Evolutionary conservation across 2,888 invertebrate genomes (phyloP).

Genomic region (Athetis lepigone): DNA sequence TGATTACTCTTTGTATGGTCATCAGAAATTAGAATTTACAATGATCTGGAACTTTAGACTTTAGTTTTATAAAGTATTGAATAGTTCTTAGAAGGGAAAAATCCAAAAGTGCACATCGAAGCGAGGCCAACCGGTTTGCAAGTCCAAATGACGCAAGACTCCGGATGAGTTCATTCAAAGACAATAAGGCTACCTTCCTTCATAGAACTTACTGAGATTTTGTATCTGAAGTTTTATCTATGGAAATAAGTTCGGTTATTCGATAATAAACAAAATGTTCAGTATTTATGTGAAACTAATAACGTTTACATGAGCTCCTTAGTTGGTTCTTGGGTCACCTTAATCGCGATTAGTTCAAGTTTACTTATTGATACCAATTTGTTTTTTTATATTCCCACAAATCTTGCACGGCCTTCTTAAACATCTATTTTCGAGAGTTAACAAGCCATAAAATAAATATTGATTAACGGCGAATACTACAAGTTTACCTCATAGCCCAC

Average conservation of each 20-base stretch:
- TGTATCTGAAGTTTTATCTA: not conserved
- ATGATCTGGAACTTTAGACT: not conserved
- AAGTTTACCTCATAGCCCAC: slow-evolving; percentile 48
- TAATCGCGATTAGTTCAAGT: slow-evolving; percentile 58
- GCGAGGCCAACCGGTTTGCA: slow-evolving; percentile 74
- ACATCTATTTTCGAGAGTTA: slow-evolving; percentile 32
- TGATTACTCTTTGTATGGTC: not conserved
- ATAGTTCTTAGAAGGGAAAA: slow-evolving; percentile 53
- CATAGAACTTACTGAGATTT: slow-evolving; percentile 12
- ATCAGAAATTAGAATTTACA: not conserved
- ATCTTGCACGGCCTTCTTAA: slow-evolving; percentile 20
- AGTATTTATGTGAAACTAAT: slow-evolving; percentile 26
- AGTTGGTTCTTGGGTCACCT: slow-evolving; percentile 23
- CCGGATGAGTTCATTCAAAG: slow-evolving; percentile 79
- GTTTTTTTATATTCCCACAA: slow-evolving; percentile 45
- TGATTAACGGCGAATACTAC: slow-evolving; percentile 31
- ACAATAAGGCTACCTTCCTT: slow-evolving; percentile 63
- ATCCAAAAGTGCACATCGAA: slow-evolving; percentile 63
- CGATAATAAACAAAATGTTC: slow-evolving; percentile 1
- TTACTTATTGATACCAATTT: slow-evolving; percentile 44
- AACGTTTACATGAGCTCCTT: too few relatives aligned
- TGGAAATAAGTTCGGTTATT: not conserved
- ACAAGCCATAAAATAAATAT: slow-evolving; percentile 47
- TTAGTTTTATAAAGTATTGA: slow-evolving; percentile 10
- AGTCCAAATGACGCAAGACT: slow-evolving; percentile 76